phyloP scores from a whole-genome alignment of 2,113 vertebrate genomes.

The Bostrychus sinensis region DNA sequence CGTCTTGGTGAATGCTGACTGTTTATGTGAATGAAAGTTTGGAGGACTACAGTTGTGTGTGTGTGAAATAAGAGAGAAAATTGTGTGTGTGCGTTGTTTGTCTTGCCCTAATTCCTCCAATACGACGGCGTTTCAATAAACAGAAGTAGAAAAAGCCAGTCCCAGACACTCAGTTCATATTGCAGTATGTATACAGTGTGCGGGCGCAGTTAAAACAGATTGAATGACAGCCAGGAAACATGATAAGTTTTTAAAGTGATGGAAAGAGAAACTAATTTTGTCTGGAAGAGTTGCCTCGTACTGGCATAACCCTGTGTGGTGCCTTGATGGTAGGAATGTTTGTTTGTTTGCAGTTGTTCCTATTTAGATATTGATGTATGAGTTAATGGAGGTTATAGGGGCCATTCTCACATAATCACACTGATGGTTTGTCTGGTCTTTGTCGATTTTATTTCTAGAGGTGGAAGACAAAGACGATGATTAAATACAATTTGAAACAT shows the following conservation, averaged over 20 bases:
- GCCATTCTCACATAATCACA: constrained; percentile 44
- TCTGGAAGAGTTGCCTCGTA: constrained; percentile 34
- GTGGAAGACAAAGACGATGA: too few species aligned
- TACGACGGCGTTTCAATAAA: constrained; percentile 74
- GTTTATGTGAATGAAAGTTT: constrained; percentile 48
- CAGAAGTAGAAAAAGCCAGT: constrained; percentile 61
- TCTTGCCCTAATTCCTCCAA: constrained; percentile 67
- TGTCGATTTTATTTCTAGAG: too few species aligned
- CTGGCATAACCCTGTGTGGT: constrained; percentile 6
- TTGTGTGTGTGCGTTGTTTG: constrained; percentile 66
- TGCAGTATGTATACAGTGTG: constrained; percentile 61
- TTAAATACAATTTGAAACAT: too few species aligned
- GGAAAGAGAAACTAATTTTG: constrained; percentile 58
- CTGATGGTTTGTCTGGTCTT: too few species aligned
- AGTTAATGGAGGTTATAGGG: constrained; percentile 2
- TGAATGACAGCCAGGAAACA: constrained; percentile 70
- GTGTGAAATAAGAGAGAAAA: constrained; percentile 56
- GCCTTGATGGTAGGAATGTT: constrained; percentile 22
- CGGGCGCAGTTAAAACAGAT: constrained; percentile 62
- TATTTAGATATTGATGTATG: constrained; percentile 36
- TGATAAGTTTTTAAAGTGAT: constrained; percentile 65
- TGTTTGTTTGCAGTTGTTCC: constrained; percentile 32
- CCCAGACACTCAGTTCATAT: constrained; percentile 40
- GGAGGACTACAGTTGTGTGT: constrained; percentile 29
- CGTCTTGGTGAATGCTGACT: constrained; percentile 36